phyloP scores from a whole-genome alignment of 2,113 vertebrate species.

The Calypte anna region DNA sequence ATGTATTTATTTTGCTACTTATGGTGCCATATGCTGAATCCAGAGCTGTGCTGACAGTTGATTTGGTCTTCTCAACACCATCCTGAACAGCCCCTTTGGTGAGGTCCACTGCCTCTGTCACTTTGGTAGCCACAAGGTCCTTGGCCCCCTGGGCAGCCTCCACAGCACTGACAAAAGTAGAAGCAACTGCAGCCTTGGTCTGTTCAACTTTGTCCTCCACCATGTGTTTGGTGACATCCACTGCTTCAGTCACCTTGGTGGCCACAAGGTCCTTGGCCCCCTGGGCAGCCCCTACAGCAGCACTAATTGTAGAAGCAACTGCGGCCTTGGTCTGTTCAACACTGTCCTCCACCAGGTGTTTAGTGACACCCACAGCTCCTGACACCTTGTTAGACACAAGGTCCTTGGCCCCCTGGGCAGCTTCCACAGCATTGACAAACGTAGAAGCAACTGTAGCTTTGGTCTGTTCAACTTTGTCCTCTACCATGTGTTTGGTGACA shows the following conservation, averaged over 20 bases:
- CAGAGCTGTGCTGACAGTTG: constrained; percentile 82
- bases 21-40: constrained; percentile 84
- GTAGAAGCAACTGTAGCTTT: constrained; percentile 80
- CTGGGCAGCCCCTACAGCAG: constrained; percentile 72
- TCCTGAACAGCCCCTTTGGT: constrained; percentile 82
- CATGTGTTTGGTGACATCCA: constrained; percentile 70
- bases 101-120: constrained; percentile 67
- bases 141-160: constrained; percentile 74
- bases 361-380: constrained; percentile 32
- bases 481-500: constrained; percentile 68
- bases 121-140: constrained; percentile 55
- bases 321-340: constrained; percentile 82
- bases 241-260: constrained; percentile 51
- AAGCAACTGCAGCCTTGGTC: constrained; percentile 83
- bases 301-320: constrained; percentile 79
- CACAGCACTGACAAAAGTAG: constrained; percentile 81
- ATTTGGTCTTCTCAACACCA: constrained; percentile 84
- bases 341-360: constrained; percentile 78
- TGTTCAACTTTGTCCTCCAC: constrained; percentile 80
- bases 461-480: constrained; percentile 82
- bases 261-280: constrained; percentile 40
- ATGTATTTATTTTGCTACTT: constrained; percentile 71
- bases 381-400: constrained; percentile 62
- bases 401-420: constrained; percentile 21
- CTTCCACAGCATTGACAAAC: constrained; percentile 79